Percentiles rank a stretch among this genome's conserved stretches.
Conservation (phyloP, 2,888 invertebrate genomes). For the Nymphalis polychloros region DNA sequence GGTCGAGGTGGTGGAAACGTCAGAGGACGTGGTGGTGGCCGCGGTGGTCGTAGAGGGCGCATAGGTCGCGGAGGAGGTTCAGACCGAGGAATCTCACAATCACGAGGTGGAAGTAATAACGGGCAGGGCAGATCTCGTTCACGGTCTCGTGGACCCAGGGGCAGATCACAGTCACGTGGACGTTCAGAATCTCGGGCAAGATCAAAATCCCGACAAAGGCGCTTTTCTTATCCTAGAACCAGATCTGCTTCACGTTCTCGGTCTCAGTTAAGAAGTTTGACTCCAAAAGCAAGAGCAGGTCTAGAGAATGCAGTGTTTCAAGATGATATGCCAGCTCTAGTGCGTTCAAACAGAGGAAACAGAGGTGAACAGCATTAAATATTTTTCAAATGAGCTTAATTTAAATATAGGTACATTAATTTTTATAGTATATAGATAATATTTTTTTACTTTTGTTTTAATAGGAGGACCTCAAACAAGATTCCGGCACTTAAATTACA, state of each 20-base stretch:
- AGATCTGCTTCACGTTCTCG: constrained; percentile 66
- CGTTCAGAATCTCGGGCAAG: constrained; percentile 47
- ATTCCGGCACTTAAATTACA: constrained; percentile 59
- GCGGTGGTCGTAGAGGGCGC: constrained; percentile 49
- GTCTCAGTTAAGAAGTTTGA: constrained; percentile 61
- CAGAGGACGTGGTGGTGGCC: constrained; percentile 48
- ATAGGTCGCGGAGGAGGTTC: constrained; percentile 49
- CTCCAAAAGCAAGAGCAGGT: constrained; percentile 71
- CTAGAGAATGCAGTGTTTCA: constrained; percentile 46
- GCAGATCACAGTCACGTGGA: constrained; percentile 44
- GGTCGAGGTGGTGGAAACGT: constrained; percentile 56
- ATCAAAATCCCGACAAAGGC: constrained; percentile 46
- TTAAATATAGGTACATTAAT: background rate
- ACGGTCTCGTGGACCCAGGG: constrained; percentile 45
- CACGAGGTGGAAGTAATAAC: constrained; percentile 46
- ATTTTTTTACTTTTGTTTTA: constrained; percentile 34
- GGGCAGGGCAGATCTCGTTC: constrained; percentile 55
- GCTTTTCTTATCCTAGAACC: constrained; percentile 56
- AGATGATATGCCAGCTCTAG: constrained; percentile 53
- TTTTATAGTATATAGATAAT: background rate
- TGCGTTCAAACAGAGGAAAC: constrained; percentile 55
- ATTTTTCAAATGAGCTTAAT: background rate
- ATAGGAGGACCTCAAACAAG: constrained; percentile 61
- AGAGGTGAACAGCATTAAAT: constrained; percentile 44
- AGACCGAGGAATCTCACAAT: constrained; percentile 53